Conservation (phyloP, 2,113 vertebrate species). For the Romanogobio albipinnatus region DNA sequence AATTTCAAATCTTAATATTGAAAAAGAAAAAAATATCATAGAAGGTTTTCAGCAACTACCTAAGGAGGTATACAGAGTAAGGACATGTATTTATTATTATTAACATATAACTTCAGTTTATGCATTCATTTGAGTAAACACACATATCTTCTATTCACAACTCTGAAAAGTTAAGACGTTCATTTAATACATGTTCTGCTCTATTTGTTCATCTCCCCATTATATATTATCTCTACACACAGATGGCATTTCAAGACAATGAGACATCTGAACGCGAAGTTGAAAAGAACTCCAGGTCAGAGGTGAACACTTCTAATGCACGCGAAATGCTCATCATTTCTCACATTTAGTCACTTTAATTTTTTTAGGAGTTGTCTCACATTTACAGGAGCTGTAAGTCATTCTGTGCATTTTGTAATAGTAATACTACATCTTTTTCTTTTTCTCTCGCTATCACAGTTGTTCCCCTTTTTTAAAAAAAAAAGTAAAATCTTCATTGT, state of each 20-base stretch:
- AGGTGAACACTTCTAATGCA: conserved; percentile 3
- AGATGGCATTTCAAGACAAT: background rate
- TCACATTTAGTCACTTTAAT: background rate
- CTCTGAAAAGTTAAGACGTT: background rate
- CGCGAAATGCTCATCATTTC: background rate
- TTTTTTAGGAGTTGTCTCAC: background rate
- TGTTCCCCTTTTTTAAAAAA: background rate
- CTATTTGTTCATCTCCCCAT: background rate
- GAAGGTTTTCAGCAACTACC: background rate
- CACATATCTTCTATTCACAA: conserved; percentile 10
- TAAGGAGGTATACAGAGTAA: background rate
- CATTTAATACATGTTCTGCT: background rate
- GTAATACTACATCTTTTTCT: too few species aligned
- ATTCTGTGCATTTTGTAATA: background rate
- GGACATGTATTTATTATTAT: background rate
- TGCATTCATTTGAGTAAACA: conserved; percentile 28
- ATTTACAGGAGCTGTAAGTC: background rate
- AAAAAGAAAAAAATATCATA: background rate
- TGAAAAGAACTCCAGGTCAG: conserved; percentile 3
- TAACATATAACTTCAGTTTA: background rate
- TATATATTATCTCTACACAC: background rate
- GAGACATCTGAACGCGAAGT: background rate
- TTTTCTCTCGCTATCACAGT: too few species aligned
- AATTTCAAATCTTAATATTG: background rate
- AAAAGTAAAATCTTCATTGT: background rate